phyloP scores from a whole-genome alignment of 2,113 vertebrate genomes.

The Cyprinodon brontotheroides region DNA sequence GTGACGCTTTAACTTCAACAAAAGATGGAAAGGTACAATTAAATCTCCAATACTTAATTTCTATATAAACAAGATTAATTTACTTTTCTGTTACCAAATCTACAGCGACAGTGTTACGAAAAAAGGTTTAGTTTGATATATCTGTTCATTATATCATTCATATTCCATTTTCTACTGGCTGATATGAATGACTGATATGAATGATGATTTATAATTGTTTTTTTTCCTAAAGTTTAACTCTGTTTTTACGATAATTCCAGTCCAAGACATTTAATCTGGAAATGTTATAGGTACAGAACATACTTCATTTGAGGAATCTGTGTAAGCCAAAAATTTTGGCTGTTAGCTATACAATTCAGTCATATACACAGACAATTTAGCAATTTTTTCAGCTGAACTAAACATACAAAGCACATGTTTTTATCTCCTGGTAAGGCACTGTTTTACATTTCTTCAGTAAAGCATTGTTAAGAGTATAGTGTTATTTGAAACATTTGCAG shows the following conservation, averaged over 20 bases:
- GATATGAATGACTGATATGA: background rate
- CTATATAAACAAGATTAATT: background rate
- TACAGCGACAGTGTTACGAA: background rate
- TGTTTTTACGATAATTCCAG: background rate
- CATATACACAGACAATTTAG: background rate
- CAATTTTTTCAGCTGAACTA: background rate
- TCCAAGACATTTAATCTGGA: background rate
- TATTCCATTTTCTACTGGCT: background rate
- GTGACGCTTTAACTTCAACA: slow-evolving; percentile 49
- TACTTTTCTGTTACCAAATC: background rate
- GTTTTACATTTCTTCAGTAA: no score
- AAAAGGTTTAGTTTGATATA: no score
- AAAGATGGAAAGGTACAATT: slow-evolving; percentile 26
- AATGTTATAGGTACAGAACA: no score
- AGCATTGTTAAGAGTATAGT: no score
- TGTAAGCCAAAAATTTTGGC: no score
- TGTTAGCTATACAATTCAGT: no score
- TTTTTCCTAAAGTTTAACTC: background rate
- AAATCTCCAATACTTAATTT: background rate
- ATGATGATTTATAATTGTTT: background rate
- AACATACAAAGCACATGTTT: background rate
- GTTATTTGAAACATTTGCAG: no score
- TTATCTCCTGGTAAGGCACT: no score
- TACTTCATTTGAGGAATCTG: no score
- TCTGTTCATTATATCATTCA: background rate